Evolutionary conservation across 2,797 vertebrate species (phyloP).

Genomic region (Yasuhikotakia modesta): DNA sequence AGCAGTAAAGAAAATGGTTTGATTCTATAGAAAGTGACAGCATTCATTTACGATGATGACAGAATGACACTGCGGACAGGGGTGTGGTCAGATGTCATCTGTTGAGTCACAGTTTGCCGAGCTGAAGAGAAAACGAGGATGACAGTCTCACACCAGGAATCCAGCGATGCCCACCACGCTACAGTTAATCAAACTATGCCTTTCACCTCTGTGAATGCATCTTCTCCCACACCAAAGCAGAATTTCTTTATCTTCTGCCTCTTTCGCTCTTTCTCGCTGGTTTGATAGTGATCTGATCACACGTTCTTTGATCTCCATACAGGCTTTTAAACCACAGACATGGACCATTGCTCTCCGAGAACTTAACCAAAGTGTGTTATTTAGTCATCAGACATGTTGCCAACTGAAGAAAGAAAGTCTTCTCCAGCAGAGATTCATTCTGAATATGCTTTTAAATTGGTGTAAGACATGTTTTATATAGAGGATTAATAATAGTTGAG

Average conservation of each 20-base stretch:
- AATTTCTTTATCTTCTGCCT: neutral
- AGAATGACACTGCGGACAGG: slow-evolving; percentile 55
- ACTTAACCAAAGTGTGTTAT: slow-evolving; percentile 23
- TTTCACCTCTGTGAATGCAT: slow-evolving; percentile 37
- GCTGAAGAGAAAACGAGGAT: slow-evolving; percentile 23
- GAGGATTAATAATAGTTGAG: slow-evolving; percentile 50
- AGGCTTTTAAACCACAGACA: slow-evolving; percentile 14
- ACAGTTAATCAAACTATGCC: slow-evolving; percentile 39
- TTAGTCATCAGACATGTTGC: slow-evolving; percentile 40
- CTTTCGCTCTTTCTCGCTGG: neutral
- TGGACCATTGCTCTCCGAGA: slow-evolving; percentile 8
- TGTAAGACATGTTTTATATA: slow-evolving; percentile 50
- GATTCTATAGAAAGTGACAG: slow-evolving; percentile 64
- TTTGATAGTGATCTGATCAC: slow-evolving; percentile 35
- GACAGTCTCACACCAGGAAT: slow-evolving; percentile 38
- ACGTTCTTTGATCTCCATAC: slow-evolving; percentile 27
- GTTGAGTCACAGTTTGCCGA: slow-evolving; percentile 55
- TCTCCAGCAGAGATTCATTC: slow-evolving; percentile 33
- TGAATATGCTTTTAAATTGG: slow-evolving; percentile 46
- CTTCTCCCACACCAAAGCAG: slow-evolving; percentile 9
- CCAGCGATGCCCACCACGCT: neutral
- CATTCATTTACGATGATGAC: slow-evolving; percentile 56
- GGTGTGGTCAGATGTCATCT: slow-evolving; percentile 53
- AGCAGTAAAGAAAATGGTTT: slow-evolving; percentile 50
- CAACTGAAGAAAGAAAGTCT: slow-evolving; percentile 49